Percentiles rank a stretch among this genome's conserved stretches.
Evolutionary conservation across 2,888 invertebrate species (phyloP).

Genomic region (Slavum lentiscoides): DNA sequence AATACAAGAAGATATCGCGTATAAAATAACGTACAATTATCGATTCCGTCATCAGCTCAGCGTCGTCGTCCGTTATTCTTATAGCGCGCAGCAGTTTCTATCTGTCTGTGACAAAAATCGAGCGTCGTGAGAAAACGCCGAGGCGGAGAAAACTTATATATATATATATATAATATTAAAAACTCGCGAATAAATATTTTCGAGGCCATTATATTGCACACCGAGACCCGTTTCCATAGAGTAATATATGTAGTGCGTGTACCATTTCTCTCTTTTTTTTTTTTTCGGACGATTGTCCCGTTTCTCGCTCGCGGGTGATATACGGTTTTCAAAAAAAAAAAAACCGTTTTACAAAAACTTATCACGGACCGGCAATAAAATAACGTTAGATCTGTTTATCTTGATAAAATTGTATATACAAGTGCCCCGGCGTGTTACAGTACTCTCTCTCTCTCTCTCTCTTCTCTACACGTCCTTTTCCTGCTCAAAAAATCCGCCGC

Average conservation of each 20-base stretch:
- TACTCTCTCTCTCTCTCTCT: too few species aligned
- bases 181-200: not conserved
- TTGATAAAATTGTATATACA: constrained; percentile 53
- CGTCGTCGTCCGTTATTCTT: too few species aligned
- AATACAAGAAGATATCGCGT: too few species aligned
- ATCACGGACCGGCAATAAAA: constrained; percentile 53
- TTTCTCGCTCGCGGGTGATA: constrained; percentile 38
- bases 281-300: constrained; percentile 46
- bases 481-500: constrained; percentile 14
- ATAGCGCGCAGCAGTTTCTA: too few species aligned
- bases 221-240: not conserved
- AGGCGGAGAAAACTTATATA: not conserved
- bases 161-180: not conserved
- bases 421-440: constrained; percentile 45
- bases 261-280: constrained; percentile 24
- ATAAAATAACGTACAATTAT: too few species aligned
- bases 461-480: not conserved
- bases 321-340: constrained; percentile 21
- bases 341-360: constrained; percentile 52
- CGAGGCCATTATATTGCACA: not conserved
- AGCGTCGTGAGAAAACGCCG: too few species aligned
- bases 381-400: constrained; percentile 52
- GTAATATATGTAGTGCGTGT: not conserved
- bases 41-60: too few species aligned
- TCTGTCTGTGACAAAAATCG: too few species aligned